phyloP scores from a whole-genome alignment of 2,797 vertebrate genomes.

The Acomys russatus region DNA sequence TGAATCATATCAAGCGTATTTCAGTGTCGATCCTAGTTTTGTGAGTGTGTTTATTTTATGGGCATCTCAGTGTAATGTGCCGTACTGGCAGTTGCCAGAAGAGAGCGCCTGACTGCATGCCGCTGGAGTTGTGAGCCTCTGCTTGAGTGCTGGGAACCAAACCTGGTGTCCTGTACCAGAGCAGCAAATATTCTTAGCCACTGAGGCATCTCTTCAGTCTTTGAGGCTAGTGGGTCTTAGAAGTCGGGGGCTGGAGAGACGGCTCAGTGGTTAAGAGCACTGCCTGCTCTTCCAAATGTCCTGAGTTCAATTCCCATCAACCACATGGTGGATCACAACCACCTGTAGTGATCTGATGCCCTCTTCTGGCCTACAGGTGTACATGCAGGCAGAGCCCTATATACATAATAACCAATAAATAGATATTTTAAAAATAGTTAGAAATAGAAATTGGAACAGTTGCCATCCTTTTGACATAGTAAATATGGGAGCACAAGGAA shows the following conservation, averaged over 20 bases:
- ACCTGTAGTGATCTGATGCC: too few relatives aligned
- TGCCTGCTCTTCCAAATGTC: too few relatives aligned
- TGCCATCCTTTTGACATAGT: neutral
- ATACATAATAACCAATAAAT: too few relatives aligned
- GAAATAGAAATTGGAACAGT: neutral
- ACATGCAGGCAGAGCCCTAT: too few relatives aligned
- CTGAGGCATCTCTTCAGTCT: neutral
- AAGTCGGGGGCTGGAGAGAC: too few relatives aligned
- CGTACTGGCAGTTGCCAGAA: neutral
- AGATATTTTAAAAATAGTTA: too few relatives aligned
- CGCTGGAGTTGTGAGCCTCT: neutral
- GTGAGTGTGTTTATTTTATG: neutral
- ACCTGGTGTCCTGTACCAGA: fast-evolving
- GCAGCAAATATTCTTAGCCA: neutral
- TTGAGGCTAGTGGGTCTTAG: neutral
- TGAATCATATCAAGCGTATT: neutral
- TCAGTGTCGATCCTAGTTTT: conserved; percentile 19
- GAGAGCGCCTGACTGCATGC: neutral
- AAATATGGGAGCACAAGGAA: neutral
- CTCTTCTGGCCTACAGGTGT: too few relatives aligned
- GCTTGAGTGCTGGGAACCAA: neutral
- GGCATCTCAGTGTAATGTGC: neutral
- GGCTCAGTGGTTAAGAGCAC: too few relatives aligned
- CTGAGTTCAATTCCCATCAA: too few relatives aligned
- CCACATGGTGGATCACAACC: too few relatives aligned